Evolutionary conservation across 2,113 vertebrate genomes (phyloP).

Genomic region (Heloderma charlesbogerti): DNA sequence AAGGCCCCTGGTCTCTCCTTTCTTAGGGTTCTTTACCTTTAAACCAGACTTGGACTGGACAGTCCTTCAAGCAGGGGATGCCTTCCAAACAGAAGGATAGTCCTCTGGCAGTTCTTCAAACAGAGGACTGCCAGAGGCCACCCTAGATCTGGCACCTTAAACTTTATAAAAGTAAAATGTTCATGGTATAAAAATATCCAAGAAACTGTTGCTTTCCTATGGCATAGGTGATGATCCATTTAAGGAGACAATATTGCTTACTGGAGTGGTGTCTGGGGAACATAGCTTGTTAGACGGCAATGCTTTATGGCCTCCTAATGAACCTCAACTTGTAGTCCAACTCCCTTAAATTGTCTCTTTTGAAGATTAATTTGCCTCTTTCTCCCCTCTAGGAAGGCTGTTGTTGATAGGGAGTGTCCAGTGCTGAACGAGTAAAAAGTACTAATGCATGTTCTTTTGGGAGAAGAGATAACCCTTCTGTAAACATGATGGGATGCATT

Average conservation of each 20-base stretch:
- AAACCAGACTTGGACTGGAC: too few relatives aligned
- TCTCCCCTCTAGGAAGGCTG: constrained; percentile 80
- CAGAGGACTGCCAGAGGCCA: too few relatives aligned
- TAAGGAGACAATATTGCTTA: constrained; percentile 47
- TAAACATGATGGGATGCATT: constrained; percentile 82
- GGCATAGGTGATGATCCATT: constrained; percentile 14
- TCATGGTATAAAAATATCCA: background rate
- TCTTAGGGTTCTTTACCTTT: too few relatives aligned
- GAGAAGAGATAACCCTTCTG: constrained; percentile 87
- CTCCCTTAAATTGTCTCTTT: constrained; percentile 83
- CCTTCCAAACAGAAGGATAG: too few relatives aligned
- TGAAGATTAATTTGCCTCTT: constrained; percentile 84
- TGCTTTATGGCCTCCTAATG: constrained; percentile 87
- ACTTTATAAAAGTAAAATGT: background rate
- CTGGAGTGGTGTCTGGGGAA: constrained; percentile 62
- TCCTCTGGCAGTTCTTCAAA: too few relatives aligned
- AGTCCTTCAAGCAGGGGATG: too few relatives aligned
- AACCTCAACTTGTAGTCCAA: constrained; percentile 80
- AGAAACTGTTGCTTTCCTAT: background rate
- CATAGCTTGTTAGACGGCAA: constrained; percentile 72
- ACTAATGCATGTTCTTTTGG: constrained; percentile 85
- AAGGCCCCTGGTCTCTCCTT: too few relatives aligned
- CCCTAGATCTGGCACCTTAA: too few relatives aligned
- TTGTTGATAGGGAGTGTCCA: constrained; percentile 91
- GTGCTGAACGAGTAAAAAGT: constrained; percentile 90